Evolutionary conservation across 2,113 vertebrate genomes (phyloP).

Genomic region (Athene cunicularia): DNA sequence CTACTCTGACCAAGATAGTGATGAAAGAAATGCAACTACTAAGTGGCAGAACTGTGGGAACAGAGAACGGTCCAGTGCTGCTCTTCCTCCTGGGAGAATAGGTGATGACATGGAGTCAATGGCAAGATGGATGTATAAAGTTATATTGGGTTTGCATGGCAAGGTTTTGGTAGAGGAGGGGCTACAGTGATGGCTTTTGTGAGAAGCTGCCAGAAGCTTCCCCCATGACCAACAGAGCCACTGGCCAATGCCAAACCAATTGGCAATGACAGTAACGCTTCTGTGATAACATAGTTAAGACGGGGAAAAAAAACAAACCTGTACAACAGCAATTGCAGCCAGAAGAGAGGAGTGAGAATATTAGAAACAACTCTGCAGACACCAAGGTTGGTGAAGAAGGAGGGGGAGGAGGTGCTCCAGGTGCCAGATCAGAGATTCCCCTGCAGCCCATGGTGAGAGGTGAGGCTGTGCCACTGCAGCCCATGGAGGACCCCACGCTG

Average conservation of each 20-base stretch:
- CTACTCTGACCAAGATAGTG: neutral
- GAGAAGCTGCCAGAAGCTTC: neutral
- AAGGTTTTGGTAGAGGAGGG: neutral
- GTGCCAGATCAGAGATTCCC: fast-evolving
- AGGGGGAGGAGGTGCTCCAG: neutral
- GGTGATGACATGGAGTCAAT: neutral
- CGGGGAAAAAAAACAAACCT: neutral
- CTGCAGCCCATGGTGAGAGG: neutral
- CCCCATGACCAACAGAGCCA: neutral
- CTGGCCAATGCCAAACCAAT: neutral
- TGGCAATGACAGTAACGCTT: fast-evolving
- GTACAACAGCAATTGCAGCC: too few species aligned
- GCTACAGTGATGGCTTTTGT: neutral
- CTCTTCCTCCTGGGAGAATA: neutral
- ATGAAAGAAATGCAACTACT: neutral
- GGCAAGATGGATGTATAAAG: neutral
- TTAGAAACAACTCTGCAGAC: neutral
- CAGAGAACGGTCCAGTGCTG: neutral
- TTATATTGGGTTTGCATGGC: neutral
- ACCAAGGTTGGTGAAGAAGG: neutral
- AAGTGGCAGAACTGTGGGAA: neutral
- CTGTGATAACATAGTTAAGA: neutral
- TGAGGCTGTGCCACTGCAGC: neutral
- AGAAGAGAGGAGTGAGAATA: neutral
- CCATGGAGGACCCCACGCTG: neutral